Evolutionary conservation across 1,140 invertebrate genomes (phyloP).

Genomic region (Muscidifurax raptorellus): DNA sequence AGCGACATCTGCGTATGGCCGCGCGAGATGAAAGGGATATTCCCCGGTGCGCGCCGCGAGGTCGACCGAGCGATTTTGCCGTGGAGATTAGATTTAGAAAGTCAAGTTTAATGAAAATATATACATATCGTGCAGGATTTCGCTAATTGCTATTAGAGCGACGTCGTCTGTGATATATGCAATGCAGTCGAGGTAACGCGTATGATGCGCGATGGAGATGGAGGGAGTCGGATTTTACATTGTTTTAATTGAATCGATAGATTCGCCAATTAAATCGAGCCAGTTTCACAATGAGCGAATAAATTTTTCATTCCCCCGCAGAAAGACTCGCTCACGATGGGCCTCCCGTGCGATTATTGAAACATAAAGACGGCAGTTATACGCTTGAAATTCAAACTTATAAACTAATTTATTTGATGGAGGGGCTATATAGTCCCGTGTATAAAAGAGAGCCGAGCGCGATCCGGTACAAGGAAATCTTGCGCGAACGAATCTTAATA

Average conservation of each 20-base stretch:
- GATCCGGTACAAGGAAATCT: slow-evolving; percentile 24
- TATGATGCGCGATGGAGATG: no score
- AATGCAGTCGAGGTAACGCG: no score
- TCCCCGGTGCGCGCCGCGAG: no score
- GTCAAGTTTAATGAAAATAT: neutral
- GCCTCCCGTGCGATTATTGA: neutral
- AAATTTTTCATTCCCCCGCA: neutral
- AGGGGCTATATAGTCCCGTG: neutral
- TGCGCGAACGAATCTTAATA: slow-evolving; percentile 19
- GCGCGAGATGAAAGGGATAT: no score
- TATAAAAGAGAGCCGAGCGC: neutral
- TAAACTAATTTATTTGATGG: slow-evolving; percentile 22
- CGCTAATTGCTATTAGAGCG: neutral
- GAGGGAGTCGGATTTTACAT: neutral
- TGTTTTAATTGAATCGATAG: neutral
- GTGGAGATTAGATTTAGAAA: neutral
- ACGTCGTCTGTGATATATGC: no score
- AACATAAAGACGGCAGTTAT: neutral
- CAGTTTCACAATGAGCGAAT: neutral
- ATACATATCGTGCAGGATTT: neutral
- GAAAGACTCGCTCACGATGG: no score
- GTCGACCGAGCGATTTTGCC: neutral
- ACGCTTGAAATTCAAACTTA: neutral
- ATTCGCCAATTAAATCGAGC: neutral
- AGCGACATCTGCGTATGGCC: no score